A percentile compares a stretch with the other conserved stretches of the same genome.
Conservation (phyloP, 2,113 vertebrate species). For the Pseudopodoces humilis region DNA sequence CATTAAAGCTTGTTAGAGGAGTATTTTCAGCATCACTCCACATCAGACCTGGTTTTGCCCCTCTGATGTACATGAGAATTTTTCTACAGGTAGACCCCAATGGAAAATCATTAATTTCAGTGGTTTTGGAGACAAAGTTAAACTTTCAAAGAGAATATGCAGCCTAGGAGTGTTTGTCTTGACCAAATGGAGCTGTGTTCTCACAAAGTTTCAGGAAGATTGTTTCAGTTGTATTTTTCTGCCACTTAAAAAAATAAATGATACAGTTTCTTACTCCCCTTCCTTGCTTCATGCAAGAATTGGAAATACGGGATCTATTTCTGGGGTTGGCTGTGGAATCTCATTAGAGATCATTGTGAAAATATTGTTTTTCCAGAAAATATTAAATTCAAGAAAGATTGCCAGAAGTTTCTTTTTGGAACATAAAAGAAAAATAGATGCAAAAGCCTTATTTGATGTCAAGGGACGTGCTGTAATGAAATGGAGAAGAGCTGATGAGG, state of each 20-base stretch:
- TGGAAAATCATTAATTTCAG: neutral
- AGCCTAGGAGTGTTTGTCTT: neutral
- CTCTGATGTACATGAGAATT: neutral
- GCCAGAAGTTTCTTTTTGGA: constrained; percentile 11
- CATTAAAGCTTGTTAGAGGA: neutral
- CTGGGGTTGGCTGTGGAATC: neutral
- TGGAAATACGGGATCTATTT: neutral
- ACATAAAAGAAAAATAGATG: constrained; percentile 26
- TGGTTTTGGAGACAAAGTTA: neutral
- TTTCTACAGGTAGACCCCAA: neutral
- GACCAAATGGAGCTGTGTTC: neutral
- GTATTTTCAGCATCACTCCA: neutral
- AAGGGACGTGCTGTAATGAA: neutral
- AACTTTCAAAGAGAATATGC: neutral
- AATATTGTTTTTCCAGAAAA: constrained; percentile 35
- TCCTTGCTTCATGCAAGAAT: neutral
- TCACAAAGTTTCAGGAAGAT: neutral
- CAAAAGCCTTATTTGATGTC: constrained; percentile 17
- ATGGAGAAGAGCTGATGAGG: constrained; percentile 43
- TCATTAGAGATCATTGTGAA: neutral
- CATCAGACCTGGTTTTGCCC: neutral
- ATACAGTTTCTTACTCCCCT: neutral
- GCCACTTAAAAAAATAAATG: neutral
- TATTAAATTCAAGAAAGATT: neutral
- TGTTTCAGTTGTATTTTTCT: neutral